Evolutionary conservation across 2,888 invertebrate species (phyloP), one percentile per base, ranked within the genome.

Genomic region (Plusia festucae): DNA sequence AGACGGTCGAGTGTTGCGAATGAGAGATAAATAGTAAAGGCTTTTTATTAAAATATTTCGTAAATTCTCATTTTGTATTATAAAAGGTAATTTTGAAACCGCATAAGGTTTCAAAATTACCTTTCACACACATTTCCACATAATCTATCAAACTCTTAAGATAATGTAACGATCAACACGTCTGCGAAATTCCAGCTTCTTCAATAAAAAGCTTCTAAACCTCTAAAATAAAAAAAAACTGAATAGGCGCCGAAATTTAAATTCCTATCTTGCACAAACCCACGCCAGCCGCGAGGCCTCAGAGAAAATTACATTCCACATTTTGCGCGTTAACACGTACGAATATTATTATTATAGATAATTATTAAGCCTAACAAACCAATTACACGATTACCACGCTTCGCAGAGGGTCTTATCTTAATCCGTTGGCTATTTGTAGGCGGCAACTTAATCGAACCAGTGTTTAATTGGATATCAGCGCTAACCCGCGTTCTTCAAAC

Each of bases 361-460:
- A 74, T 76, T 64, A 69, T 68, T 55, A 67, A 70, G 63, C 34
- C 58, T 80, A 73, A 78, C 70, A 68, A 66, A 78, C 63, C 78
- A 78, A 79, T 80, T 78, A 73, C 68, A 63, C 57, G 65, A 70
- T 73, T 78, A 60, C 61, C 53, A 78, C 73, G 73, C 76, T 81
- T 65, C 67, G 65, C 54, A 58, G 62, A 63, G 53, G 70, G 76
- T 68, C 79, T 73, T 76, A 78, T 81, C 81, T 79, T 67, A 81
- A 81, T 78, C 68, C 78, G 62, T 55, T 51, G 68, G 63, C 58
- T 59, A 72, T 65, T 73, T 68, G 66, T 66, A 68, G 65, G 56
- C 65, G 64, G 75, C 60, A 60, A 76, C 72, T 73, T 68, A 62
- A 73, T 66, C 59, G 63, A 68, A 78, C 70, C 65, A 66, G 65